Conservation (phyloP, 2,888 invertebrate species). For the Melanostoma scalare region DNA sequence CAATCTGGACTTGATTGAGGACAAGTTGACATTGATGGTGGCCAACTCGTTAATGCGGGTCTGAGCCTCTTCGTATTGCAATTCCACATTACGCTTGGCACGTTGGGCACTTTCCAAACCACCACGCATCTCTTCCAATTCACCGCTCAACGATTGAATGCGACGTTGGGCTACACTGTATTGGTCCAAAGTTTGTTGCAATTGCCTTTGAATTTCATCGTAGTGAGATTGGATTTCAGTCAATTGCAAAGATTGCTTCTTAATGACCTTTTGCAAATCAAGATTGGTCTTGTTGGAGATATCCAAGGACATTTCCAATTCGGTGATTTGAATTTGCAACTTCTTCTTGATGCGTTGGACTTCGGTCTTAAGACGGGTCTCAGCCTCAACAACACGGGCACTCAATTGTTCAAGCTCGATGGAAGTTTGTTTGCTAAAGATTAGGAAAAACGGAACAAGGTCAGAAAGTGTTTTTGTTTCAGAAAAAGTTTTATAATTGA, state of each 20-base stretch:
- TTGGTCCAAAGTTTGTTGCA: constrained; percentile 97
- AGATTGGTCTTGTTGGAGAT: constrained; percentile 99
- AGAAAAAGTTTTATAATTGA: neutral
- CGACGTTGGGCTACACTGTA: constrained; percentile 95
- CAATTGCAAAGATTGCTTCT: constrained; percentile 96
- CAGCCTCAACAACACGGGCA: constrained; percentile 97
- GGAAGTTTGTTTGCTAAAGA: constrained; percentile 95
- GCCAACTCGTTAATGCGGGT: constrained; percentile 97
- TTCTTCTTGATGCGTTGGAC: constrained; percentile 99
- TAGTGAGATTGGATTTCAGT: constrained; percentile 97
- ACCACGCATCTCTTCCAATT: constrained; percentile 97
- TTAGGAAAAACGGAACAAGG: neutral
- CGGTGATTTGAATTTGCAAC: constrained; percentile 98
- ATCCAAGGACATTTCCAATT: constrained; percentile 97
- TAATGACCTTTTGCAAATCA: constrained; percentile 97
- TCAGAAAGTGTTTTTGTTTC: neutral
- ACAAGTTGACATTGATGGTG: constrained; percentile 96
- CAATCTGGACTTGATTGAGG: constrained; percentile 96
- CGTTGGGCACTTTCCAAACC: constrained; percentile 96
- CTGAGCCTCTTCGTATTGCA: constrained; percentile 94
- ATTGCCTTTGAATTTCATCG: constrained; percentile 97
- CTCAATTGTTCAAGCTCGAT: constrained; percentile 98
- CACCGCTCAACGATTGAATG: constrained; percentile 94
- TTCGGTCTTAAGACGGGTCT: constrained; percentile 97
- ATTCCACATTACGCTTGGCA: constrained; percentile 94